A percentile compares a stretch with the other conserved stretches of the same genome.
Conservation (phyloP, 2,888 invertebrate species). For the Dinocampus coccinellae region DNA sequence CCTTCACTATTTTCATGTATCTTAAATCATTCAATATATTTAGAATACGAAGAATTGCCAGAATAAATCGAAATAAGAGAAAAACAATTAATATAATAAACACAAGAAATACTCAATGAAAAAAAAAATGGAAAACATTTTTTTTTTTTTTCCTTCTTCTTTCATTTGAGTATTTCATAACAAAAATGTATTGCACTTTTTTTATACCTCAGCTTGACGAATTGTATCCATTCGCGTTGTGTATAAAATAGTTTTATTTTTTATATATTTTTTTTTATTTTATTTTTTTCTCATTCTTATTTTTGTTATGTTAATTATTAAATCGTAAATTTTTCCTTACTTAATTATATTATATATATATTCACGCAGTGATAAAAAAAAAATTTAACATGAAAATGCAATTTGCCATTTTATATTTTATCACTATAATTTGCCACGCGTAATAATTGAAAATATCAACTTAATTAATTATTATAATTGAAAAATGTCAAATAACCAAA, state of each 20-base stretch:
- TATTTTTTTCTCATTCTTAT: too few species aligned
- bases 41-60: not conserved
- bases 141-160: not conserved
- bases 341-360: conserved; percentile 2
- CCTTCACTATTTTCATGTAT: conserved; percentile 28
- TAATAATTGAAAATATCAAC: conserved; percentile 1
- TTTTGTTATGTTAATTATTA: too few species aligned
- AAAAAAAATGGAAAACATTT: not conserved
- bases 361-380: not conserved
- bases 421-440: not conserved
- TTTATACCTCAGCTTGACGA: conserved; percentile 6
- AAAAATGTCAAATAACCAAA: conserved; percentile 11
- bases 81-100: not conserved
- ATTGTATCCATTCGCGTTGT: conserved; percentile 3
- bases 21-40: conserved; percentile 4
- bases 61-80: not conserved
- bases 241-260: conserved; percentile 7
- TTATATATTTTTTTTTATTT: not conserved
- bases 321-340: not conserved
- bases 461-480: conserved; percentile 1
- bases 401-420: not conserved
- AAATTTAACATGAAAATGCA: not conserved
- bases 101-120: too few species aligned
- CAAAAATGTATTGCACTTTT: conserved; percentile 23
- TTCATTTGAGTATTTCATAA: not conserved